Evolutionary conservation across 30 jellyfish, hydroid and myxozoan species (phyloP), one percentile per base, ranked within the genome.

Genomic region (Aurelia aurita complex sp. Pacific): DNA sequence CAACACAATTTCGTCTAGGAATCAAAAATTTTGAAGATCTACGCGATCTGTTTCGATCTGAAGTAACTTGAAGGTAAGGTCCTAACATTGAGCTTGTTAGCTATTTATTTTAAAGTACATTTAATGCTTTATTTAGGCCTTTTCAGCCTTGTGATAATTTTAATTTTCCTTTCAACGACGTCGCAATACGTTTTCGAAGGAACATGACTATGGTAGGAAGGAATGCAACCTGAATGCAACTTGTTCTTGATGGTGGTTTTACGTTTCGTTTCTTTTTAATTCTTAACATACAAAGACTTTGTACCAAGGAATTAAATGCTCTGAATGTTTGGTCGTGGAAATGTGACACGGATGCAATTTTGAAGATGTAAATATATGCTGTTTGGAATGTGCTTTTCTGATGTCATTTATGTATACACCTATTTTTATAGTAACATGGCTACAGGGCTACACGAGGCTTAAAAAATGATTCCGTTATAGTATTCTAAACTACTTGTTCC

Each of bases 21-120:
- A 40, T 66, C 43, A 23, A n/a, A 15, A 15, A 57, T 23, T 16
- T 66, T 66, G 54, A 46, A 40, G 17, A 46, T 46, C n/a, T 66
- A 2, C 54, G 14, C 54, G 76, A 16, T 23, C 76, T 15, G 16
- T 23, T 13, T 46, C 10, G 46, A 66, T 46, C 43, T 29, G 43
- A 23, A 66, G 38, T 13, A 23, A 19, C 57, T 23, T 66, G 54
- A 77, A 77, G 87, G 87, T 77, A 77, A 77, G 87, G 77, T 60
- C 76, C 38, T 23, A 13, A 16, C 43, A 66, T 46, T 23, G 57
- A 46, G 16, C 54, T 13, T 13, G 43, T 13, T 4, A 16, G 38
- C 43, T 10, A 2, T 66, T 0, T 23, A 59, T 10, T 15, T 66
- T 66, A 23, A 13, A 19, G 17, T 19, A 40, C 29, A 4, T 66